A percentile compares a stretch with the other conserved stretches of the same genome.
phyloP scores from a whole-genome alignment of 1,140 invertebrate genomes.

The Aphaenogaster floridana region DNA sequence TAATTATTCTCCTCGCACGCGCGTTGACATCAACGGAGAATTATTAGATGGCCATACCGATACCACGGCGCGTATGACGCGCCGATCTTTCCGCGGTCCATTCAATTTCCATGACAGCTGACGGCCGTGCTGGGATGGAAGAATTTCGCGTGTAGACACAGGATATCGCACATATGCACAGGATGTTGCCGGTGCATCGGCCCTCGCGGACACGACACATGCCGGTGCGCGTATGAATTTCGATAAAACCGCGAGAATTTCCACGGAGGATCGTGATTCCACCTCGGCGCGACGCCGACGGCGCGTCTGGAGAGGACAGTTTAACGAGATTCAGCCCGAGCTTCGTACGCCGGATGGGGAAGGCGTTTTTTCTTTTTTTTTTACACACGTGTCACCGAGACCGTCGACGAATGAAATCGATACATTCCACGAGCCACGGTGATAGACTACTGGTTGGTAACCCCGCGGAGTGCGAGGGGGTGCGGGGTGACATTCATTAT shows the following conservation, averaged over 20 bases:
- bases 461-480: not conserved
- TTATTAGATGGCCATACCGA: conserved; percentile 40
- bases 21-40: conserved; percentile 1
- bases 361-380: conserved; percentile 45
- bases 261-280: conserved; percentile 63
- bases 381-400: not conserved
- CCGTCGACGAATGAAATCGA: conserved; percentile 67
- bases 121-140: not conserved
- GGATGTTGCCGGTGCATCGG: not conserved
- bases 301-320: conserved; percentile 74
- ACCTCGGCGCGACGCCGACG: conserved; percentile 15
- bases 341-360: conserved; percentile 18
- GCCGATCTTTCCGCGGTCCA: conserved; percentile 65
- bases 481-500: not conserved
- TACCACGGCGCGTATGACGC: conserved; percentile 27
- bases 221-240: conserved; percentile 70
- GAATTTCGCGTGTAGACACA: not conserved
- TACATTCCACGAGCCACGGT: conserved; percentile 51
- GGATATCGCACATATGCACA: not conserved
- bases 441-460: conserved; percentile 4
- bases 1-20: conserved; percentile 29
- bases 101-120: conserved; percentile 67
- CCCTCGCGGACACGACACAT: not conserved
- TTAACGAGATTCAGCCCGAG: conserved; percentile 73
- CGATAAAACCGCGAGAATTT: conserved; percentile 76